These are phyloP conservation scores for Alca torda DNA, from an alignment of 2,797 vertebrate species.

Conservation along the genomic window DNA sequence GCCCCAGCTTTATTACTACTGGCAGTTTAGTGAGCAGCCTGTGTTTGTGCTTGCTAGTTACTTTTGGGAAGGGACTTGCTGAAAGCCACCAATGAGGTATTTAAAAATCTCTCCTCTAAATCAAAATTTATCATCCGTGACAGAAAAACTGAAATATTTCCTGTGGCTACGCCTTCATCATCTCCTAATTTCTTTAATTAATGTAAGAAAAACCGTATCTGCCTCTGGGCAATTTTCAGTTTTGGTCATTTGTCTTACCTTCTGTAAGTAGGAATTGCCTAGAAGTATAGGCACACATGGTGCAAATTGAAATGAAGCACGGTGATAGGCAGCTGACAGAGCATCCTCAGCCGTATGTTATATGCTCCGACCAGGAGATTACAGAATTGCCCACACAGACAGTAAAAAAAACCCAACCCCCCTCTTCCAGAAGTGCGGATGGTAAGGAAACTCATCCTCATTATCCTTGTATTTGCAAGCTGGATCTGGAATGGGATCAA, in stretches of 20 bases:
- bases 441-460: not conserved
- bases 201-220: slow-evolving; percentile 34
- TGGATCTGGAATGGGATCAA: not conserved
- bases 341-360: not conserved
- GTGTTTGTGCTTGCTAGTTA: not conserved
- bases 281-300: not conserved
- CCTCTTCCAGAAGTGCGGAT: not conserved
- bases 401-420: not conserved
- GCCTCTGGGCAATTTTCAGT: slow-evolving; percentile 35
- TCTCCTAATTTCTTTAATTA: slow-evolving; percentile 58
- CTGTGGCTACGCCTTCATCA: not conserved
- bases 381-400: not conserved
- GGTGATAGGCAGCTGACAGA: not conserved
- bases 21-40: not conserved
- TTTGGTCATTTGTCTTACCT: slow-evolving; percentile 48
- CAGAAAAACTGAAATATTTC: slow-evolving; percentile 35
- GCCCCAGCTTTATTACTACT: not conserved
- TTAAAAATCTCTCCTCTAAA: slow-evolving; percentile 32
- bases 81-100: not conserved
- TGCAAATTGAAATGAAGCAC: not conserved
- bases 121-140: not conserved
- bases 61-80: not conserved
- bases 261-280: not conserved
- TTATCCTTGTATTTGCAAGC: not conserved
- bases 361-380: not conserved